Evolutionary conservation across 2,888 invertebrate genomes (phyloP).

Genomic region (Orthosia gracilis): DNA sequence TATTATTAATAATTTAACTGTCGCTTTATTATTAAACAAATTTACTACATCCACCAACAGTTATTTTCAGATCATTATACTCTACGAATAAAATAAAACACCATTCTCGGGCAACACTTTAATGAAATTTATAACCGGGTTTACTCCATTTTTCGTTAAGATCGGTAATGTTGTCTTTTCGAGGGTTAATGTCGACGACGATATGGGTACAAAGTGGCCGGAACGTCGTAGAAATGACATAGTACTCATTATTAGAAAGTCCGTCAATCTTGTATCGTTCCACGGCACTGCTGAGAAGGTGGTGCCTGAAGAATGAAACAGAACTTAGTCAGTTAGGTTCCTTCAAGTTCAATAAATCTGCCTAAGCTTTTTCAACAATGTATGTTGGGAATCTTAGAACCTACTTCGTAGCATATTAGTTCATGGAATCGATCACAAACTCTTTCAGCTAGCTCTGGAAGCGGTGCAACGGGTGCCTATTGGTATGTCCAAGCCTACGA

Average conservation of each 20-base stretch:
- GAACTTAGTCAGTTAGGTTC: not conserved
- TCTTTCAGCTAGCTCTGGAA: too few relatives aligned
- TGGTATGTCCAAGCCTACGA: too few relatives aligned
- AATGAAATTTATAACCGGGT: constrained; percentile 27
- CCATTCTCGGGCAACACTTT: constrained; percentile 4
- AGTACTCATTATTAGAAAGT: constrained; percentile 94
- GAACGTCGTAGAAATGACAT: constrained; percentile 92
- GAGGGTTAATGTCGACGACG: constrained; percentile 92
- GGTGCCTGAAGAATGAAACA: constrained; percentile 91
- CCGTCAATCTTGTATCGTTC: constrained; percentile 95
- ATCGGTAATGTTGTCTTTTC: constrained; percentile 63
- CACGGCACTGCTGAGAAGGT: constrained; percentile 94
- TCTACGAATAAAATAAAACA: constrained; percentile 3
- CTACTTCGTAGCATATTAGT: too few relatives aligned
- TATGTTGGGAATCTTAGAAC: too few relatives aligned
- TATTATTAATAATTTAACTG: too few relatives aligned
- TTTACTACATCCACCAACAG: too few relatives aligned
- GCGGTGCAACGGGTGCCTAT: too few relatives aligned
- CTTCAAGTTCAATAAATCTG: not conserved
- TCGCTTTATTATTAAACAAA: too few relatives aligned
- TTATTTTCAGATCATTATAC: not conserved
- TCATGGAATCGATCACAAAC: too few relatives aligned
- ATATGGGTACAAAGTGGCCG: constrained; percentile 95
- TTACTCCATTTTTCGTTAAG: constrained; percentile 33
- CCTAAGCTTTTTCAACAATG: too few relatives aligned